These are phyloP conservation scores for Venturia canescens DNA, from an alignment of 1,140 invertebrate species.

Conservation along the genomic window DNA sequence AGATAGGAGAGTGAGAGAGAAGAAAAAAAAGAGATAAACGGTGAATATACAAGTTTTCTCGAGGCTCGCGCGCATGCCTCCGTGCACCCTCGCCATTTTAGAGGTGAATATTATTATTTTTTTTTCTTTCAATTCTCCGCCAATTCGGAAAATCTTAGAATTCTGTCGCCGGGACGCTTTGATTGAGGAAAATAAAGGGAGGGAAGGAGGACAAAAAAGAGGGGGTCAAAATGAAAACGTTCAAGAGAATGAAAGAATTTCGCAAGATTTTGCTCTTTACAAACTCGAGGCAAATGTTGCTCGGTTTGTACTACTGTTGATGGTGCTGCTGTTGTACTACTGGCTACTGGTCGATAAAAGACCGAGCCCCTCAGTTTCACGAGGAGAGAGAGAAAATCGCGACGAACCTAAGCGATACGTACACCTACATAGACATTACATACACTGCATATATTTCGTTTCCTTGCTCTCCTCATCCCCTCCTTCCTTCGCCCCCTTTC, in stretches of 20 bases:
- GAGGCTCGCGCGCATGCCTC: conserved; percentile 67
- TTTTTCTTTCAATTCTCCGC: conserved; percentile 15
- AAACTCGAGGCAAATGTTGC: not conserved
- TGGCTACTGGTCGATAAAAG: conserved; percentile 23
- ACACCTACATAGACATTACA: conserved; percentile 4
- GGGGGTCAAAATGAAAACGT: not conserved
- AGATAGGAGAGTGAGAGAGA: conserved; percentile 7
- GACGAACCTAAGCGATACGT: conserved; percentile 11
- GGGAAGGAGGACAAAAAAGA: not conserved
- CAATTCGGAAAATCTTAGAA: not conserved
- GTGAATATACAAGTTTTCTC: conserved; percentile 59
- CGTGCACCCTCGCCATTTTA: conserved; percentile 73
- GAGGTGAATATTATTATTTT: conserved; percentile 72
- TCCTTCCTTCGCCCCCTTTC: not conserved
- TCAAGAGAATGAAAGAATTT: not conserved
- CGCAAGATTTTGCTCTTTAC: not conserved
- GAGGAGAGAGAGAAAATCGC: conserved; percentile 11
- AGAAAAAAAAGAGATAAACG: conserved; percentile 38
- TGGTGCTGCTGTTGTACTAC: not conserved
- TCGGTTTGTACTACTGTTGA: not conserved
- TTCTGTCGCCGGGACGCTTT: conserved; percentile 9
- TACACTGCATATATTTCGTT: conserved; percentile 16
- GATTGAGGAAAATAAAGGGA: not conserved
- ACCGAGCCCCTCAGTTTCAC: conserved; percentile 13
- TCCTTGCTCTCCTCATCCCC: not conserved